Base-by-base conservation (phyloP, 2,888 invertebrate species). In the Perithous albicinctus region DNA sequence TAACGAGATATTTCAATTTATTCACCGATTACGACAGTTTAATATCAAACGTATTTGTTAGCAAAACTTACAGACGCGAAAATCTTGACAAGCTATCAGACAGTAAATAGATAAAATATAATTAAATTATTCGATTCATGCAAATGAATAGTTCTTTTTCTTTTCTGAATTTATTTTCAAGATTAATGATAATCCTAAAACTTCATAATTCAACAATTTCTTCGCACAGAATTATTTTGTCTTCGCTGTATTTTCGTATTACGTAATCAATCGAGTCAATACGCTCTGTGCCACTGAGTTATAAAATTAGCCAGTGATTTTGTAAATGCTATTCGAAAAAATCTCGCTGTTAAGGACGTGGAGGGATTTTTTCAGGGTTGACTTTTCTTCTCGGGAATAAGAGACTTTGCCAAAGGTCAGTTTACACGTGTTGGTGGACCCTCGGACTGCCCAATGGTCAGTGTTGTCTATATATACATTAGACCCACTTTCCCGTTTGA, bases 401-500 rank as follows among this genome's bases (percentile, higher is more conserved):
- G 54, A 59, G 38, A 10, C 26, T 80, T 41, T 18, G 51, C 29
- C 72, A 59, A 72, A 72, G 78, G 35, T 78, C 78, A 38, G 64
- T 46, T 64, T 35, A 46, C 59, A 41, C 38, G n/a, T 35, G n/a
- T 54, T 43, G 56, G n/a, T 32, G 18, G 48, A 64, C 29, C 18
- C 26, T 51, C 38, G 66, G n/a, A 35, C 76, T 76, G 41, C 61
- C 63, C 70, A 18, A 46, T 38, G 63, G 70, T 75, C 80, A 38
- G 70, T 48, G 41, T 18, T n/a, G n/a, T n/a, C n/a, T n/a, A 43
- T 66, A 29, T 69, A 61, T 70, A 56, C 64, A 80, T 80, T 70
- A 76, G 80, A 76, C 29, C 75, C 70, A 80, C 75, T 80, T 80
- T 75, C 75, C 59, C 70, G 48, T 48, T 66, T 26, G 72, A 61